Percentiles rank a stretch among this genome's conserved stretches.
Evolutionary conservation across 2,113 vertebrate species (phyloP).

Genomic region (Microtus montanus): DNA sequence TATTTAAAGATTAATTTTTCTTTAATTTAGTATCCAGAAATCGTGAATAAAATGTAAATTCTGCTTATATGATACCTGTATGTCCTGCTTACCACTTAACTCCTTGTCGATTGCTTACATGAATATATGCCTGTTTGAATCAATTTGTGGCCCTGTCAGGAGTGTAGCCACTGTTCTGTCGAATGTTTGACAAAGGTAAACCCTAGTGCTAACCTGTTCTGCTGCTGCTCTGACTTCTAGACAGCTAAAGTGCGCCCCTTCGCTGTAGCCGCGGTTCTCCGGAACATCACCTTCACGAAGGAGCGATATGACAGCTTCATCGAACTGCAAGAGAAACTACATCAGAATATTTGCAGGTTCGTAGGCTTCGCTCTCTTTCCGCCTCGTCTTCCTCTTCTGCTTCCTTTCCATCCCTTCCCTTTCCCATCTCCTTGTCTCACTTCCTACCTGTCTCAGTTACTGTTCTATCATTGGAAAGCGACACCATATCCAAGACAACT

Average conservation of each 20-base stretch:
- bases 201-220: neutral
- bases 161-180: neutral
- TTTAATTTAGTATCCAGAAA: neutral
- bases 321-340: constrained; percentile 98
- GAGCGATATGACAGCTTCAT: constrained; percentile 97
- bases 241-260: constrained; percentile 91
- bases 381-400: rapidly evolving
- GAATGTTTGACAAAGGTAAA: constrained; percentile 19
- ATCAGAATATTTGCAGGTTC: constrained; percentile 99
- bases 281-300: constrained; percentile 93
- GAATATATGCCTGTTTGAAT: constrained; percentile 38
- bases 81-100: neutral
- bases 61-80: neutral
- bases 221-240: constrained; percentile 82
- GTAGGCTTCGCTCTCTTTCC: constrained; percentile 13
- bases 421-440: too few relatives aligned
- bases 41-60: constrained; percentile 35
- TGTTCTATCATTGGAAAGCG: neutral
- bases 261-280: constrained; percentile 95
- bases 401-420: neutral
- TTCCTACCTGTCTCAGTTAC: neutral
- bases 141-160: neutral
- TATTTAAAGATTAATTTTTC: constrained; percentile 13
- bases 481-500: neutral
- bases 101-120: constrained; percentile 26